These are phyloP conservation scores for Napeogenes inachia DNA, from an alignment of 2,888 invertebrate species.

Conservation along the genomic window DNA sequence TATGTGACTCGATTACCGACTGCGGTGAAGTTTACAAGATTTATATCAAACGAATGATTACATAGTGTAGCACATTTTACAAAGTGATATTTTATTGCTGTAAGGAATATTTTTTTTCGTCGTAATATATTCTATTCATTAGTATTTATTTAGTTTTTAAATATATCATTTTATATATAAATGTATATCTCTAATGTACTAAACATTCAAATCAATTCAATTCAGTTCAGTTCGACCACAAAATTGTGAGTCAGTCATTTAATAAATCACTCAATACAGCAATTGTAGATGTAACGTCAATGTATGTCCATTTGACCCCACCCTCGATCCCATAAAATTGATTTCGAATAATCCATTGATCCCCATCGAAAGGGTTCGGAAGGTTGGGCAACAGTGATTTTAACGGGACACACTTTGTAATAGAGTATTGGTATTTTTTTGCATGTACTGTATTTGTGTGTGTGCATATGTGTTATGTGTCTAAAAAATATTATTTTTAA, in stretches of 20 bases:
- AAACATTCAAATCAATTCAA: neutral
- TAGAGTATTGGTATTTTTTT: neutral
- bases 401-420: neutral
- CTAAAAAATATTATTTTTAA: too few relatives aligned
- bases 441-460: neutral
- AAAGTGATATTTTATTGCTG: too few relatives aligned
- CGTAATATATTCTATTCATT: too few relatives aligned
- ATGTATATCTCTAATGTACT: too few relatives aligned
- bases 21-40: neutral
- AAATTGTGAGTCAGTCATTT: neutral
- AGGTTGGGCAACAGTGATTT: neutral
- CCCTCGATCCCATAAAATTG: slow-evolving; percentile 8
- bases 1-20: slow-evolving; percentile 3
- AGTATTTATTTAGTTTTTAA: too few relatives aligned
- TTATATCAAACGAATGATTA: neutral
- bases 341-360: slow-evolving; percentile 15
- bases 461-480: too few relatives aligned
- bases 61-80: neutral
- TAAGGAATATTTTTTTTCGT: too few relatives aligned
- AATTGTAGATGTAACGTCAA: neutral
- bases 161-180: too few relatives aligned
- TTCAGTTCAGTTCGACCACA: too few relatives aligned
- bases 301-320: neutral
- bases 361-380: slow-evolving; percentile 10
- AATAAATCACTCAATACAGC: neutral